Base-by-base conservation (phyloP, 2,113 vertebrate species). In the Spheniscus mendiculus region DNA sequence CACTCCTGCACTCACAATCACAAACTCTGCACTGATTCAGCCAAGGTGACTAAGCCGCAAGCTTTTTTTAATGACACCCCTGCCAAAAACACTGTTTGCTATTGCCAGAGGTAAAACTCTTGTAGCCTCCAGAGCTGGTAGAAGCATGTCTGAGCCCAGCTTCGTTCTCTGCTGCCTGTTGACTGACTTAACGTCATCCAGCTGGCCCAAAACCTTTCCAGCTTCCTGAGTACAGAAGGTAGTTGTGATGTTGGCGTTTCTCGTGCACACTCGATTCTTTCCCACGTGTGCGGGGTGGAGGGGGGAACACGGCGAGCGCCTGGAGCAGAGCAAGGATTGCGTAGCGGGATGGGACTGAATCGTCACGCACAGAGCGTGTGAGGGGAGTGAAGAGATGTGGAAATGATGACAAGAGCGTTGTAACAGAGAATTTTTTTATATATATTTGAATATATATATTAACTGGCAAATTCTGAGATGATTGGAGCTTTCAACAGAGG, bases 1-100 rank as follows among this genome's bases (percentile, higher is more conserved):
- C 95, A 92, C 97, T 97, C 97, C 98, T 98, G 98, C 97, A 93
- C 96, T 97, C 98, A 97, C 98, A 98, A 85, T 93, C 97, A 93
- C 98, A 98, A 88, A 32, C 96, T 96, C 93, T 97, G 98, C 95
- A 82, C 97, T 96, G 92, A 97, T 87, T 89, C 86, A 91, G 83
- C 86, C 89, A 93, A 87, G 93, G 94, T 88, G 95, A 92, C 77
- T 87, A 97, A 97, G 95, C 89, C 56, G 76, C 93, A 66, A 83
- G 98, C 96, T 98, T 95, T 97, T 96, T 96, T 95, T 91, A 98
- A 97, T 91, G 84, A 97, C 96, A 96, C 96, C 92, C 90, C 98
- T 98, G 87, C 95, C 97, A 96, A 97, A 97, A 98, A 76, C 81
- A 91, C 88, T 89, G 84, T 96, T 94, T 90, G 97, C 95, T 97